Evolutionary conservation across 2,113 vertebrate genomes (phyloP), one percentile per base, ranked within the genome.

Genomic region (Perca schrenkii): DNA sequence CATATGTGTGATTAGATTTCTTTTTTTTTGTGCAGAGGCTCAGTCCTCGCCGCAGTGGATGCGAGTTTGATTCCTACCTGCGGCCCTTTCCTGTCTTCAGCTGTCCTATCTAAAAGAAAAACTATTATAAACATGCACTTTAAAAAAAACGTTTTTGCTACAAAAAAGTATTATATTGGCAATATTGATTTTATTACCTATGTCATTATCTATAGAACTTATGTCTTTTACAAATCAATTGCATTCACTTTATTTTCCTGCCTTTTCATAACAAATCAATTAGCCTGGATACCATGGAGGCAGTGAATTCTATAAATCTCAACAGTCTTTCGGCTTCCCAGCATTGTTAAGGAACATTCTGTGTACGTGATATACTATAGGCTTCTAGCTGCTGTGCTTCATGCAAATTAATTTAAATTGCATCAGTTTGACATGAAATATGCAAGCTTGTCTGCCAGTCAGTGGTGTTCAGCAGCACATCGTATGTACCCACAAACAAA

Each of bases 341-440:
- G 43, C 22, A 8, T 71, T 54, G 66, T 58, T 58, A 21, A 21
- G 22, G n/a, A 61, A 56, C 71, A 52, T 76, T 16, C 79, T 56
- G 7, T 64, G 47, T 46, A n/a, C 8, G 21, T 53, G 31, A 75
- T 50, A 15, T 31, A 49, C 21, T 69, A 36, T n/a, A 58, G 40
- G 40, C 40, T 43, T 11, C 25, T 19, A 72, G 74, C 28, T 1
- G 2, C 6, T 25, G 31, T 56, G 58, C 31, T 61, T 17, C 60
- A 63, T 64, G 54, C 71, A 78, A 74, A 62, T 70, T 1, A 10
- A 85, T 71, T 74, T 73, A 54, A 87, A 88, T 65, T 82, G 71
- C 74, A 90, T 75, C 10, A 62, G 66, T 14, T 74, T 57, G 34
- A 77, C 58, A 73, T 90, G 82, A 90, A 88, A 76, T 62, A 79